Evolutionary conservation across 2,113 vertebrate species (phyloP), one percentile per base, ranked within the genome.

Genomic region (Neolamprologus caudopunctatus): DNA sequence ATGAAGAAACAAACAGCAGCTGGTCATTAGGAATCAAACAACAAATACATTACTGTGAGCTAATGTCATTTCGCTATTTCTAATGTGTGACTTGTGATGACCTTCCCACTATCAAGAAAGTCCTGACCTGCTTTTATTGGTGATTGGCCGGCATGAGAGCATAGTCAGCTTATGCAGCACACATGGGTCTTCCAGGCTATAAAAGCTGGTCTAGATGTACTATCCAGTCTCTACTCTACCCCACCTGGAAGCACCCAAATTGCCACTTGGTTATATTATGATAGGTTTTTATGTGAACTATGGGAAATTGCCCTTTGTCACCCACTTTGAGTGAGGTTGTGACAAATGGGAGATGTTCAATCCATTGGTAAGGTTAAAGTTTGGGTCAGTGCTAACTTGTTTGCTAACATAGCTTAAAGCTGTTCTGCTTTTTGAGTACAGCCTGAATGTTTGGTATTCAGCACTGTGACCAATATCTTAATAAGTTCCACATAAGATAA

Each of bases 131-230:
- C 33, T 66, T n/a, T 66, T 37, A 66, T 21, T 66, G 61, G 10
- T 5, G 33, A 37, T n/a, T 66, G 19, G 61, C 17, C 4, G 0
- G 31, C 61, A 0, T n/a, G 31, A 35, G 61, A 37, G 61, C 10
- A 37, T 3, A n/a, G 33, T 66, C 33, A 37, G 19, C 3, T 66
- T 0, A 66, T 66, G 61, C 61, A 66, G 61, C 61, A 0, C 61
- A 66, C 61, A 35, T 66, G 31, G 9, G 61, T 37, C 61, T 37
- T 66, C 61, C 19, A 8, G 61, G 33, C 33, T 66, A 8, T 2
- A 37, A 66, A 37, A 66, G 61, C 33, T 13, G 33, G 61, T 37
- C 33, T n/a, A 8, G 61, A 21, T 66, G 33, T 37, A 2, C 61
- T 13, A 37, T 37, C 19, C 19, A 66, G 33, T 37, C 61, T 37